Evolutionary conservation across 2,888 invertebrate species (phyloP).

Genomic region (Nematopogon swammerdamellus): DNA sequence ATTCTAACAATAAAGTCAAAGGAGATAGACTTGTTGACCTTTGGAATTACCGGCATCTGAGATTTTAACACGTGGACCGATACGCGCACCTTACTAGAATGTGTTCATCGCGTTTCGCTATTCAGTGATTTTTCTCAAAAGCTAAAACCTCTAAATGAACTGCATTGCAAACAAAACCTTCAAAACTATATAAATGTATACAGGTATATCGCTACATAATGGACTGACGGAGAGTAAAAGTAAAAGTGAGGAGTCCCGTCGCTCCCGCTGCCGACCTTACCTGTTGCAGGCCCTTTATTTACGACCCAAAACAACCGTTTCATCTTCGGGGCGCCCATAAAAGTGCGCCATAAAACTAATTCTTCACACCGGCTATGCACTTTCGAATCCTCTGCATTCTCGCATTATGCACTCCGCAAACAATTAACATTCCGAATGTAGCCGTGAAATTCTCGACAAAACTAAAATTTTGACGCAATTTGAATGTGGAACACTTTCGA

Average conservation of each 20-base stretch:
- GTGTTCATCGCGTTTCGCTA: too few species aligned
- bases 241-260: constrained; percentile 48
- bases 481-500: neutral
- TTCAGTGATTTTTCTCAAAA: too few species aligned
- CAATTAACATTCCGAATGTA: neutral
- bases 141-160: too few species aligned
- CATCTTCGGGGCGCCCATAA: constrained; percentile 47
- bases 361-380: constrained; percentile 31
- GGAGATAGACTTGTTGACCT: too few species aligned
- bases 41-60: too few species aligned
- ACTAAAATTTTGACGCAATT: neutral
- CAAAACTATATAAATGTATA: too few species aligned
- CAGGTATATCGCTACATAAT: too few species aligned
- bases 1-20: too few species aligned
- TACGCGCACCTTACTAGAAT: too few species aligned
- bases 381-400: constrained; percentile 23
- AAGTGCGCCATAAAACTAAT: constrained; percentile 49
- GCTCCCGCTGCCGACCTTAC: constrained; percentile 27
- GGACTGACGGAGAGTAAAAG: too few species aligned
- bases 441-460: neutral
- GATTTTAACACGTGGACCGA: too few species aligned
- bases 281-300: constrained; percentile 52
- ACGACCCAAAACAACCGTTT: constrained; percentile 56
- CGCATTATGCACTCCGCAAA: constrained; percentile 28
- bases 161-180: too few species aligned